Conservation (phyloP, 2,888 invertebrate genomes). For the Melanargia galathea region DNA sequence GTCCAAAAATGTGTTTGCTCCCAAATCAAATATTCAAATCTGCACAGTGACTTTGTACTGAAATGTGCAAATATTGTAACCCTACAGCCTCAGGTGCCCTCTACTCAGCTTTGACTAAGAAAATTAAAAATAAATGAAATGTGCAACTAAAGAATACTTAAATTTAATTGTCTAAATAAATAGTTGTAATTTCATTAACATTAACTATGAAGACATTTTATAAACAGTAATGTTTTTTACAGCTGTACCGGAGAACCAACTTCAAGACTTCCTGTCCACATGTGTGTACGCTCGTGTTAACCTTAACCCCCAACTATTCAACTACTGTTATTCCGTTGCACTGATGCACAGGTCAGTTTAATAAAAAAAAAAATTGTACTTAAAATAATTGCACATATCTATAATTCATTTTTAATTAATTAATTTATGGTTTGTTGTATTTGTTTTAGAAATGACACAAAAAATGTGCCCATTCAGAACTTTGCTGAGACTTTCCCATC, state of each 20-base stretch:
- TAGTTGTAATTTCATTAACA: neutral
- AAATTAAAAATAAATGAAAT: neutral
- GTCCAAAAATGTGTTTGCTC: too few species aligned
- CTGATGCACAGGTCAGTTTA: conserved; percentile 84
- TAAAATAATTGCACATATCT: neutral
- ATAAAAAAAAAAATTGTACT: neutral
- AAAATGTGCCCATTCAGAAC: conserved; percentile 81
- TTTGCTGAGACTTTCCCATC: conserved; percentile 85
- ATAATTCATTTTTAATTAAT: neutral
- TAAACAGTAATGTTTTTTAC: conserved; percentile 18
- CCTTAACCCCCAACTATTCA: conserved; percentile 90
- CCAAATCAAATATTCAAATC: too few species aligned
- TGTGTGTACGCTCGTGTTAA: conserved; percentile 87
- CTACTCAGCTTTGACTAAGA: too few species aligned
- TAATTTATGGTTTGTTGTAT: neutral
- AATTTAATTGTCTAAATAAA: conserved; percentile 3
- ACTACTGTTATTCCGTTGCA: conserved; percentile 89
- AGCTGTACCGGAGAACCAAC: conserved; percentile 68
- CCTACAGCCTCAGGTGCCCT: too few species aligned
- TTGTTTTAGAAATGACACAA: conserved; percentile 78
- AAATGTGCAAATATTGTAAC: too few species aligned
- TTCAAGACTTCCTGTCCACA: conserved; percentile 86
- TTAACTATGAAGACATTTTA: conserved; percentile 15
- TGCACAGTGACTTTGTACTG: too few species aligned
- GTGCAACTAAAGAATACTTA: neutral